Percentiles rank a stretch among this genome's conserved stretches.
phyloP scores from a whole-genome alignment of 2,888 invertebrate species.

The Lepidochitona cinerea region DNA sequence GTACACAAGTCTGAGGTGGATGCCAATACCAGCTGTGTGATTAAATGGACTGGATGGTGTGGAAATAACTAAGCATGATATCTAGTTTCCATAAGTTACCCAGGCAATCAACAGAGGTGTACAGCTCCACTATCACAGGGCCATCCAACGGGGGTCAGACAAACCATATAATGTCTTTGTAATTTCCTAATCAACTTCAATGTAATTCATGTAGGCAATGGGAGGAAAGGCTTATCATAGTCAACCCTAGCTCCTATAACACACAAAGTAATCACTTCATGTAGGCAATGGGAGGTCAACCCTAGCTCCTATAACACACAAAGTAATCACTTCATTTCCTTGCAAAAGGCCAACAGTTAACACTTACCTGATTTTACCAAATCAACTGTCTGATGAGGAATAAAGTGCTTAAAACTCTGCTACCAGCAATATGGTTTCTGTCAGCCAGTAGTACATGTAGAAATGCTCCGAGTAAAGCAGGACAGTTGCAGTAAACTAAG shows the following conservation, averaged over 20 bases:
- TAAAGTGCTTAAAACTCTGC: neutral
- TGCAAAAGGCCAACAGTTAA: neutral
- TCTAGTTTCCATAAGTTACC: neutral
- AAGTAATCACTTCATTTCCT: neutral
- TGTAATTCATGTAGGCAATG: neutral
- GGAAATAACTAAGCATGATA: conserved; percentile 2
- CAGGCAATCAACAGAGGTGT: neutral
- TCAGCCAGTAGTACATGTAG: too few species aligned
- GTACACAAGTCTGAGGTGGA: neutral
- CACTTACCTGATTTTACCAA: neutral
- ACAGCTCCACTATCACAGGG: neutral
- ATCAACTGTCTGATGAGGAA: neutral
- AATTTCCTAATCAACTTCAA: conserved; percentile 2
- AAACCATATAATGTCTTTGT: conserved; percentile 6
- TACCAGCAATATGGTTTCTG: conserved; percentile 4
- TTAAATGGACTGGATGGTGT: neutral
- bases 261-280: neutral
- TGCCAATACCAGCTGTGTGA: neutral
- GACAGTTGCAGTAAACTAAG: too few species aligned
- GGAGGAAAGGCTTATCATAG: neutral
- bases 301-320: neutral
- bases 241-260: neutral
- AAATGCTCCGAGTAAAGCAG: too few species aligned
- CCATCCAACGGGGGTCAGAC: neutral
- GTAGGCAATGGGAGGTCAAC: neutral